A percentile compares a stretch with the other conserved stretches of the same genome.
These are phyloP conservation scores for Sciaenops ocellatus DNA, from an alignment of 2,797 vertebrate species.

Conservation along the genomic window DNA sequence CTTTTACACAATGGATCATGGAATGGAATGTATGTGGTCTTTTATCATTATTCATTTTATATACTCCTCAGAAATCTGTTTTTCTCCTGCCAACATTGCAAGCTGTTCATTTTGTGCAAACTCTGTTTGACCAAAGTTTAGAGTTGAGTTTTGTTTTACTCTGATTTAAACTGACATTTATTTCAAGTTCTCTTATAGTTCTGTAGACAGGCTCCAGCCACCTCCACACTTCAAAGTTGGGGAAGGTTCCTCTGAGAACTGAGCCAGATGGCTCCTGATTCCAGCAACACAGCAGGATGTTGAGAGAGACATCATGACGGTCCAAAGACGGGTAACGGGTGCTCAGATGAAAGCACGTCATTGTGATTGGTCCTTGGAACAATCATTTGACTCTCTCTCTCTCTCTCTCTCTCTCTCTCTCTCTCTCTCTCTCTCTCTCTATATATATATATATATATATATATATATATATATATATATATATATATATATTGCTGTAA, in stretches of 20 bases:
- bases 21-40: background rate
- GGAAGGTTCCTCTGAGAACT: slow-evolving; percentile 39
- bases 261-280: slow-evolving; percentile 46
- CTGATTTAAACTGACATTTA: slow-evolving; percentile 19
- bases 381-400: background rate
- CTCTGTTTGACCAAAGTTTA: slow-evolving; percentile 1
- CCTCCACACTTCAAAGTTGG: slow-evolving; percentile 15
- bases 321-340: slow-evolving; percentile 1
- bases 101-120: slow-evolving; percentile 6
- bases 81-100: background rate
- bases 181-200: slow-evolving; percentile 11
- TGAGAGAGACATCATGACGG: slow-evolving; percentile 31
- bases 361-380: slow-evolving; percentile 21
- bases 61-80: background rate
- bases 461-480: too few relatives aligned
- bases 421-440: too few relatives aligned
- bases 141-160: slow-evolving; percentile 10
- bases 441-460: too few relatives aligned
- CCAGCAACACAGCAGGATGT: slow-evolving; percentile 31
- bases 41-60: background rate
- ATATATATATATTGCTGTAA: background rate
- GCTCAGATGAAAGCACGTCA: slow-evolving; percentile 9
- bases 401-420: too few relatives aligned
- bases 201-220: slow-evolving; percentile 6
- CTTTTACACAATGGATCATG: background rate